Evolutionary conservation across 2,797 vertebrate species (phyloP), one percentile per base, ranked within the genome.

Genomic region (Phrynocephalus guinanensis): DNA sequence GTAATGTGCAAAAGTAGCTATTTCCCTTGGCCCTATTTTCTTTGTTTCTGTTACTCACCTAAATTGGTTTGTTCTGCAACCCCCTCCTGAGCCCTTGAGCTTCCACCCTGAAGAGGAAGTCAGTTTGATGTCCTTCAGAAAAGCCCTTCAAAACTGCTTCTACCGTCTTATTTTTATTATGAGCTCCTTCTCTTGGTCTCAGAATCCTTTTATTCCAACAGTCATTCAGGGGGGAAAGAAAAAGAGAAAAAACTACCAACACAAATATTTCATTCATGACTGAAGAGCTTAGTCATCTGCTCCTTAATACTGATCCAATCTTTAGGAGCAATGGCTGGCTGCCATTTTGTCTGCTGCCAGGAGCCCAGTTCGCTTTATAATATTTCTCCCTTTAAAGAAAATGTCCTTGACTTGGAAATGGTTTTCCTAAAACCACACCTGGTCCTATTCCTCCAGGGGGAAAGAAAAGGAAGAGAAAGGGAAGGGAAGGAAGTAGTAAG

Each of bases 281-380:
- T 89, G 92, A 75, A 83, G 38, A 94, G 95, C 93, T 95, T 94
- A 96, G 94, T 95, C 95, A 95, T 94, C 93, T 93, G 93, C 94
- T 95, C 95, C 91, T 90, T 83, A 85, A 84, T 92, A 92, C 93
- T 94, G 93, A 95, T 94, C 90, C 52, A 87, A 92, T 87, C 91
- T 92, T 91, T 92, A 1, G 0, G 92, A 94, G 94, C 93, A 95
- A 95, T 93, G 92, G 90, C 93, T 95, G 92, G 90, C 93, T 95
- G 92, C 94, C 94, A 88, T 91, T 94, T 85, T 93, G 90, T 89
- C 92, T 94, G 93, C 89, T 93, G 72, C 88, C 91, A 85, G 79
- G 88, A 93, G 89, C 91, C 66, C 85, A 84, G 66, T 0, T 0
- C 72, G 87, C 1, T 81, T 67, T 0, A 30, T 91, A 92, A 93